Conservation (phyloP, 2,113 vertebrate species). For the Brachionichthys hirsutus region DNA sequence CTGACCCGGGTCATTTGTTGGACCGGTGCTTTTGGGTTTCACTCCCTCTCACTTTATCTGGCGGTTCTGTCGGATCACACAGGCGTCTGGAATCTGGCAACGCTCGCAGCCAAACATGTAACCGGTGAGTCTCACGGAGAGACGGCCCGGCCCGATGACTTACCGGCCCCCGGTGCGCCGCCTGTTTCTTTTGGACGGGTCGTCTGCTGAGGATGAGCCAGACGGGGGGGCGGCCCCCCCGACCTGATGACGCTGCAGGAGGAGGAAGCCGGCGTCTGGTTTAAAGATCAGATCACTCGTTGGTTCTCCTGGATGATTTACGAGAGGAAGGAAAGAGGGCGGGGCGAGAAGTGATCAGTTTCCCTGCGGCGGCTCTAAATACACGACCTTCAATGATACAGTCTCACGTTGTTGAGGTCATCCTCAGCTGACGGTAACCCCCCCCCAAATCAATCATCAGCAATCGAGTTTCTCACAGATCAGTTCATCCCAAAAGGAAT, state of each 20-base stretch:
- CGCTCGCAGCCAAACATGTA: not conserved
- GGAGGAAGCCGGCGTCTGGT: conserved; percentile 15
- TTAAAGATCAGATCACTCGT: conserved; percentile 8
- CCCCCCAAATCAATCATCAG: too few species aligned
- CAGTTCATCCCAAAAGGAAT: too few species aligned
- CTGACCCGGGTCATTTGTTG: conserved; percentile 20
- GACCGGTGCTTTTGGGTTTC: too few species aligned
- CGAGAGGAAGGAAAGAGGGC: conserved; percentile 8
- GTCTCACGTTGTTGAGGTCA: not conserved
- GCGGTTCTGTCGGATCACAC: too few species aligned
- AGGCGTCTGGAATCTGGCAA: too few species aligned
- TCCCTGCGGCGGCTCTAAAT: not conserved
- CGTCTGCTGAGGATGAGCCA: conserved; percentile 46
- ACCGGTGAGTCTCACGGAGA: conserved; percentile 42
- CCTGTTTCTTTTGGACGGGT: conserved; percentile 58
- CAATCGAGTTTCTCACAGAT: too few species aligned
- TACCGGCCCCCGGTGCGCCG: conserved; percentile 49
- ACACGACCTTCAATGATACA: not conserved
- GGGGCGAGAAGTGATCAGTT: not conserved
- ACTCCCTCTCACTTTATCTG: too few species aligned
- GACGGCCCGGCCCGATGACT: conserved; percentile 24
- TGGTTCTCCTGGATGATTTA: not conserved
- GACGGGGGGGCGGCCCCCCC: conserved; percentile 43
- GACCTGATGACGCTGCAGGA: conserved; percentile 14
- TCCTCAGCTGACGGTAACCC: too few species aligned